These are phyloP conservation scores for Hucho hucho DNA, from an alignment of 2,113 vertebrate species.

Conservation along the genomic window DNA sequence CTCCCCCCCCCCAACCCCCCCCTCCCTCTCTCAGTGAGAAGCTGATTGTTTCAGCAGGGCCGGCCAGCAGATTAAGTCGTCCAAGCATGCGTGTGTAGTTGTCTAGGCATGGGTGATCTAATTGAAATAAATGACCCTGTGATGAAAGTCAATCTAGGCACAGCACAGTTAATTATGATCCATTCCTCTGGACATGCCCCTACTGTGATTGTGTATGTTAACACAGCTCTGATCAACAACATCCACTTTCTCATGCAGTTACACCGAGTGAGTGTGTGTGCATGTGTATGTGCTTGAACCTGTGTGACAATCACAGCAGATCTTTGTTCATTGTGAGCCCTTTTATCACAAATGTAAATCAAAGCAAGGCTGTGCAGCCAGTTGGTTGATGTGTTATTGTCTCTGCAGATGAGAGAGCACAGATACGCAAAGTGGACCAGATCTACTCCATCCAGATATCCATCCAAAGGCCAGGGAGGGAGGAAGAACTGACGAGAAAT, in stretches of 20 bases:
- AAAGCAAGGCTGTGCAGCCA: background rate
- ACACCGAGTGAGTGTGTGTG: background rate
- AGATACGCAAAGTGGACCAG: slow-evolving; percentile 26
- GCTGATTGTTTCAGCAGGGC: slow-evolving; percentile 1
- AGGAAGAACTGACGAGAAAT: background rate
- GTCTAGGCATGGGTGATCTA: slow-evolving; percentile 17
- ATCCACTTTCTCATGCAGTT: too few species aligned
- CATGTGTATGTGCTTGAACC: background rate
- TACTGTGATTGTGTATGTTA: background rate
- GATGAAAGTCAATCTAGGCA: slow-evolving; percentile 23
- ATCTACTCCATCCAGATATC: background rate
- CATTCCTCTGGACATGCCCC: slow-evolving; percentile 10
- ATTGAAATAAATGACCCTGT: slow-evolving; percentile 40
- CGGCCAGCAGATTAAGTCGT: background rate
- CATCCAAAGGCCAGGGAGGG: background rate
- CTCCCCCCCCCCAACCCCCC: too few species aligned
- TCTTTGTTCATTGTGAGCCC: slow-evolving; percentile 13
- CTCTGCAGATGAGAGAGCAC: slow-evolving; percentile 16
- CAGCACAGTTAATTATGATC: slow-evolving; percentile 23
- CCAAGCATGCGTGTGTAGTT: slow-evolving; percentile 2
- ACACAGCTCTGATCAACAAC: too few species aligned
- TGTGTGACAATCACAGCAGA: background rate
- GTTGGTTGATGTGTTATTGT: slow-evolving; percentile 28
- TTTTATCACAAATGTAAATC: slow-evolving; percentile 37
- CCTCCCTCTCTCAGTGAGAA: background rate